Conservation (phyloP, 2,797 vertebrate genomes). For the Hoplostethus atlanticus region DNA sequence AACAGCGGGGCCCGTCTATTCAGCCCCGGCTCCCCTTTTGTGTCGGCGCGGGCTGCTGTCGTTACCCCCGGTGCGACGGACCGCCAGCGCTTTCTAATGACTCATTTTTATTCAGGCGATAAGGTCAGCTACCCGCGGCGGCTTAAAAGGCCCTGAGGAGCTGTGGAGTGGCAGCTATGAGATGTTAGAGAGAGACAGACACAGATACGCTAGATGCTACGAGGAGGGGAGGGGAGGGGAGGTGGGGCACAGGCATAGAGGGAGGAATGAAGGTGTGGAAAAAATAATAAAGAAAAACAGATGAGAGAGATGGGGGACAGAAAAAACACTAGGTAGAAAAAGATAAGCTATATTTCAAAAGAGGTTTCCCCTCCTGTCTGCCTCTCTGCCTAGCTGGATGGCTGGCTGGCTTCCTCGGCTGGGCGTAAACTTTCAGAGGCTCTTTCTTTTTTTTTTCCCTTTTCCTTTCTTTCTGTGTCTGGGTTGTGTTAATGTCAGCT, state of each 20-base stretch:
- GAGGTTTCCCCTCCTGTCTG: constrained; percentile 41
- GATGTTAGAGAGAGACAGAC: constrained; percentile 56
- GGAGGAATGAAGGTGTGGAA: constrained; percentile 52
- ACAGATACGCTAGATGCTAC: constrained; percentile 21
- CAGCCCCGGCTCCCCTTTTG: constrained; percentile 69
- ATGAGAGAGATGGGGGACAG: constrained; percentile 6
- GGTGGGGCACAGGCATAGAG: constrained; percentile 25
- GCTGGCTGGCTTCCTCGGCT: constrained; percentile 50
- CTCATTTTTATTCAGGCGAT: constrained; percentile 82
- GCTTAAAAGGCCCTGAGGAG: constrained; percentile 81
- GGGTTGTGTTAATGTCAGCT: constrained; percentile 77
- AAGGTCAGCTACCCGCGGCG: constrained; percentile 81
- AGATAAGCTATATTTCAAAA: constrained; percentile 62
- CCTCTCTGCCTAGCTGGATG: constrained; percentile 26
- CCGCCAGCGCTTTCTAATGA: constrained; percentile 75
- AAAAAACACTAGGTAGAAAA: constrained; percentile 33
- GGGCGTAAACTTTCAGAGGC: constrained; percentile 58
- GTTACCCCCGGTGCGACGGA: constrained; percentile 70
- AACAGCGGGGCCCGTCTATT: constrained; percentile 77
- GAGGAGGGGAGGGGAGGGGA: constrained; percentile 17
- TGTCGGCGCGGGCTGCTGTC: constrained; percentile 68
- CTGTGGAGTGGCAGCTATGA: constrained; percentile 73
- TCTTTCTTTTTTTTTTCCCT: constrained; percentile 32
- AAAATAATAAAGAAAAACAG: constrained; percentile 34
- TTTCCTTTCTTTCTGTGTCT: constrained; percentile 67